Conservation (phyloP, 1,140 invertebrate species). For the Bombus picipes region DNA sequence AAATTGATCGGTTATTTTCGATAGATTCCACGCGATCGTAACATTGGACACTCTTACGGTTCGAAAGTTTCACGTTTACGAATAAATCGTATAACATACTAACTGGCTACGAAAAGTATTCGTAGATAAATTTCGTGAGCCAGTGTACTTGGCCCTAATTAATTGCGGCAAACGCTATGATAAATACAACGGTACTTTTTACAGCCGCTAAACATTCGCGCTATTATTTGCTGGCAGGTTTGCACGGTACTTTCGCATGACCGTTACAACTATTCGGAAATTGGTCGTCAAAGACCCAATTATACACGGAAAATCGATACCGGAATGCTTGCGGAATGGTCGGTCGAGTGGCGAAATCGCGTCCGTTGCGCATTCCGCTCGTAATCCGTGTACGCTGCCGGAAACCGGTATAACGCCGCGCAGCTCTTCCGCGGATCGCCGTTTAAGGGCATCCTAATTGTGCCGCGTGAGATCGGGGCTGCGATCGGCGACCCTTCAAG, state of each 20-base stretch:
- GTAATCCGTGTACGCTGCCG: slow-evolving; percentile 36
- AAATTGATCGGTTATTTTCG: too few relatives aligned
- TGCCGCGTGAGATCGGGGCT: slow-evolving; percentile 47
- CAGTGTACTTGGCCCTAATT: too few relatives aligned
- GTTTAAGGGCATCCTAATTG: slow-evolving; percentile 59
- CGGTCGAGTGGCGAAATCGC: background rate
- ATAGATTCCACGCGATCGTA: too few relatives aligned
- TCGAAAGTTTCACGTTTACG: too few relatives aligned
- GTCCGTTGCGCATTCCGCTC: slow-evolving; percentile 22
- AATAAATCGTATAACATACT: too few relatives aligned
- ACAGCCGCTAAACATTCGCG: too few relatives aligned
- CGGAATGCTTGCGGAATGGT: background rate
- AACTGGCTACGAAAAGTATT: too few relatives aligned
- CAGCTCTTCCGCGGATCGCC: slow-evolving; percentile 43
- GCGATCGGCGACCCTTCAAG: slow-evolving; percentile 54
- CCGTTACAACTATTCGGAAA: background rate
- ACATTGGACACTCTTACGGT: too few relatives aligned
- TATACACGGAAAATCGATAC: slow-evolving; percentile 17
- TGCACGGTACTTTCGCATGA: background rate
- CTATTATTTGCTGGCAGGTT: background rate
- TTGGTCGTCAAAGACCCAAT: slow-evolving; percentile 24
- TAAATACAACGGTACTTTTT: too few relatives aligned
- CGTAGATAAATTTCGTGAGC: too few relatives aligned
- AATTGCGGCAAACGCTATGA: too few relatives aligned
- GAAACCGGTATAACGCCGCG: slow-evolving; percentile 44